Evolutionary conservation across 2,888 invertebrate genomes (phyloP), one percentile per base, ranked within the genome.

Genomic region (Tiliacea citrago): DNA sequence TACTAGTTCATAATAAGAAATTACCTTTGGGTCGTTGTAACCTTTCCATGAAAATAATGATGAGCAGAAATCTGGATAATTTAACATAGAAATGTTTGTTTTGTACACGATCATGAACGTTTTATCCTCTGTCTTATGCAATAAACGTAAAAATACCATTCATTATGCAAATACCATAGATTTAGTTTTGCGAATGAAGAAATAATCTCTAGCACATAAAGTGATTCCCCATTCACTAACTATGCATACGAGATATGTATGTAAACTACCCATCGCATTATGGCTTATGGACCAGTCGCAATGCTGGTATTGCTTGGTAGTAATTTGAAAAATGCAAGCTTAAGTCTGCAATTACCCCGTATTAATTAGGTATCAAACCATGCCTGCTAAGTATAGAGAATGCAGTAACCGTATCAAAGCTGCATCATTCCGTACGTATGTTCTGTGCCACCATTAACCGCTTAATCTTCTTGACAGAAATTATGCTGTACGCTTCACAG

Each of bases 381-480:
- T 61, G 55, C 9, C n/a, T 45, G 45, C 24, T 53, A 67, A 73
- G 58, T 67, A 84, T 62, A 57, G 58, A 62, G 55, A 71, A 85
- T 78, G 61, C 49, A 69, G 69, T 75, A 53, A 73, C 29, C 67
- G 66, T 71, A 73, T 85, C 66, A 82, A 82, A 75, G 71, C 75
- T 73, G 63, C 73, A 71, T 57, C 42, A 65, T 73, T 60, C 29
- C 62, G 12, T 51, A 29, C 18, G 24, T 67, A 35, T 58, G 29
- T 61, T 75, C 24, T 63, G 51, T 45, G 45, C 67, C 49, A 75
- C 58, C 55, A 73, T 29, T 75, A 65, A 75, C 53, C 49, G 71
- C 83, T 73, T 86, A 71, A 75, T 86, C 71, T 67, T 75, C 39
- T 55, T 24, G 21, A 49, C 71, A 73, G 58, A 72, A 74, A 77